These are phyloP conservation scores for Saccostrea echinata DNA, from an alignment of 1,140 invertebrate genomes.

Conservation along the genomic window DNA sequence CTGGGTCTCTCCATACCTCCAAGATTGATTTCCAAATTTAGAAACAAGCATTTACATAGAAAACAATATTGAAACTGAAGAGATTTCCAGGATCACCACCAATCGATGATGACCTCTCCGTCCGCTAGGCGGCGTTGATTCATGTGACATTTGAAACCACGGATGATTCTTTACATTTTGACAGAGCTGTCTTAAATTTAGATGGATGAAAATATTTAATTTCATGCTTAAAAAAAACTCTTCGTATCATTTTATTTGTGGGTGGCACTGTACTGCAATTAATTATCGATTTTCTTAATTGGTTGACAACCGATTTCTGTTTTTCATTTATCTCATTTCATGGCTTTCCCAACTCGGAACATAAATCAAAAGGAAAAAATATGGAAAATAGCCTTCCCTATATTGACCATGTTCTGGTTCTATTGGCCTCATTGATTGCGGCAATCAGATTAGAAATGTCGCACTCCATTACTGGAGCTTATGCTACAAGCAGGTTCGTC, in stretches of 20 bases:
- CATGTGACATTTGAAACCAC: not conserved
- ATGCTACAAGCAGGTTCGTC: not conserved
- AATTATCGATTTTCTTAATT: constrained; percentile 18
- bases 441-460: constrained; percentile 7
- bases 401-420: not conserved
- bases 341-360: not conserved
- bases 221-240: not conserved
- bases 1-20: constrained; percentile 24
- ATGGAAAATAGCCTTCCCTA: too few species aligned
- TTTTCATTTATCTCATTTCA: not conserved
- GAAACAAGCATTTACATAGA: not conserved
- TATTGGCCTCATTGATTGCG: not conserved
- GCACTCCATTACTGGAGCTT: not conserved
- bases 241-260: not conserved
- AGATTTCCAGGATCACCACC: not conserved
- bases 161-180: not conserved
- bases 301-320: not conserved
- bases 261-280: not conserved
- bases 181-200: not conserved
- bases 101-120: not conserved
- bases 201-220: not conserved
- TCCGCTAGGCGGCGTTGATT: not conserved
- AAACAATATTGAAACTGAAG: constrained; percentile 5
- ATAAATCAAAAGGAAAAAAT: not conserved
- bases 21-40: not conserved